Evolutionary conservation across 1,140 invertebrate species (phyloP).

Genomic region (Hirudo medicinalis): DNA sequence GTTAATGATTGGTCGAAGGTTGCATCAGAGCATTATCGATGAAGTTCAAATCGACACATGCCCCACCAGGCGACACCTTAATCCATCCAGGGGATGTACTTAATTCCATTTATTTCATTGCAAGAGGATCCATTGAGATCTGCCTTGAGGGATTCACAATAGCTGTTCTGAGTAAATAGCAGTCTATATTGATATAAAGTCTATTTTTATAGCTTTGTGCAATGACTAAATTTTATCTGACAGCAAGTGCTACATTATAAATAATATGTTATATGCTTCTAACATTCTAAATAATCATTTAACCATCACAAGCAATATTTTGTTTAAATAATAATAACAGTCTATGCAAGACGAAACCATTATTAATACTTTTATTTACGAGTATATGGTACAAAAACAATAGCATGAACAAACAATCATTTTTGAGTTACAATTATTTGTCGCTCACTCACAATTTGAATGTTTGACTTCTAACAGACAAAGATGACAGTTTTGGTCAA

Average conservation of each 20-base stretch:
- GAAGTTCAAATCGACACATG: constrained; percentile 70
- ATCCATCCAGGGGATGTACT: constrained; percentile 91
- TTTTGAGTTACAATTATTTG: neutral
- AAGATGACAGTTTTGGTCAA: constrained; percentile 41
- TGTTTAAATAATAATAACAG: too few relatives aligned
- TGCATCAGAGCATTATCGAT: constrained; percentile 62
- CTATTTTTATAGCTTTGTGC: too few relatives aligned
- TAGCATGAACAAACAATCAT: too few relatives aligned
- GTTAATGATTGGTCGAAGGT: constrained; percentile 50
- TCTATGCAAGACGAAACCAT: too few relatives aligned
- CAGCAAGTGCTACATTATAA: too few relatives aligned
- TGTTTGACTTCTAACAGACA: constrained; percentile 28
- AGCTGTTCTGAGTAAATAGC: constrained; percentile 30
- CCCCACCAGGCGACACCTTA: constrained; percentile 89
- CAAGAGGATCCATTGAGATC: constrained; percentile 86
- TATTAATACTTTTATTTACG: too few relatives aligned
- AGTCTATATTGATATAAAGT: too few relatives aligned
- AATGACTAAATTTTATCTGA: too few relatives aligned
- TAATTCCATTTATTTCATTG: constrained; percentile 63
- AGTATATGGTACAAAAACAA: too few relatives aligned
- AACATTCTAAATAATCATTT: too few relatives aligned
- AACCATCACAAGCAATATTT: too few relatives aligned
- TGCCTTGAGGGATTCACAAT: constrained; percentile 84
- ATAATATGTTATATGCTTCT: too few relatives aligned
- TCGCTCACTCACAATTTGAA: neutral